Evolutionary conservation across 2,888 invertebrate genomes (phyloP).

Genomic region (Acanthococcus lagerstroemiae): DNA sequence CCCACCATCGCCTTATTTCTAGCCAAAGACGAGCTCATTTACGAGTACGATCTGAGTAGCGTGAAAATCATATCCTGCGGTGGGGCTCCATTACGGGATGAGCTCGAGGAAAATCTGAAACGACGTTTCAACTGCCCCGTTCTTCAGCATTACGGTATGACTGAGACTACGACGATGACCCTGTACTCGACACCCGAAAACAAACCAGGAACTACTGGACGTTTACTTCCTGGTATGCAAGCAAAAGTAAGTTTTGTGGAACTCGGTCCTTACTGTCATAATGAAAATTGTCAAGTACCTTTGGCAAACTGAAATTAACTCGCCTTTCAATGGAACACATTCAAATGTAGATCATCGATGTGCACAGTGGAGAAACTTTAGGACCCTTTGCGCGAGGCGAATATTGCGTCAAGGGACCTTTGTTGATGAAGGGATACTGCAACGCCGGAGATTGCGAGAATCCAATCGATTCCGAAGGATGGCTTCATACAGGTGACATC

Average conservation of each 20-base stretch:
- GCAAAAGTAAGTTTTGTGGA: conserved; percentile 37
- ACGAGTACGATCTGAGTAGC: conserved; percentile 43
- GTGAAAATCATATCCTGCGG: conserved; percentile 42
- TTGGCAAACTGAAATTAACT: background rate
- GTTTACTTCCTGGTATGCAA: conserved; percentile 34
- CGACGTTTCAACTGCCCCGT: conserved; percentile 28
- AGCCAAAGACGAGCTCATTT: conserved; percentile 46
- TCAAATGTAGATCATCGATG: conserved; percentile 35
- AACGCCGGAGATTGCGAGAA: conserved; percentile 57
- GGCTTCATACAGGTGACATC: conserved; percentile 68
- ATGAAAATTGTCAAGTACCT: too few species aligned
- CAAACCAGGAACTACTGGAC: conserved; percentile 35
- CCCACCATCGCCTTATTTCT: conserved; percentile 67
- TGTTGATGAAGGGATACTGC: conserved; percentile 75
- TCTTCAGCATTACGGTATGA: conserved; percentile 34
- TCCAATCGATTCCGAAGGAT: conserved; percentile 62
- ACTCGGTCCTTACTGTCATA: too few species aligned
- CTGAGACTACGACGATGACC: conserved; percentile 29
- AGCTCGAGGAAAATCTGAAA: conserved; percentile 14
- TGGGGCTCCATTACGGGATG: conserved; percentile 44
- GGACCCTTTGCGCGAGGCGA: conserved; percentile 66
- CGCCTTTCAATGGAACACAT: background rate
- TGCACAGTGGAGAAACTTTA: conserved; percentile 46
- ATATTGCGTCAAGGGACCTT: conserved; percentile 69
- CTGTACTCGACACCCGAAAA: background rate